Evolutionary conservation across 1,140 invertebrate genomes (phyloP), one percentile per base, ranked within the genome.

Genomic region (Nixonia krombeini): DNA sequence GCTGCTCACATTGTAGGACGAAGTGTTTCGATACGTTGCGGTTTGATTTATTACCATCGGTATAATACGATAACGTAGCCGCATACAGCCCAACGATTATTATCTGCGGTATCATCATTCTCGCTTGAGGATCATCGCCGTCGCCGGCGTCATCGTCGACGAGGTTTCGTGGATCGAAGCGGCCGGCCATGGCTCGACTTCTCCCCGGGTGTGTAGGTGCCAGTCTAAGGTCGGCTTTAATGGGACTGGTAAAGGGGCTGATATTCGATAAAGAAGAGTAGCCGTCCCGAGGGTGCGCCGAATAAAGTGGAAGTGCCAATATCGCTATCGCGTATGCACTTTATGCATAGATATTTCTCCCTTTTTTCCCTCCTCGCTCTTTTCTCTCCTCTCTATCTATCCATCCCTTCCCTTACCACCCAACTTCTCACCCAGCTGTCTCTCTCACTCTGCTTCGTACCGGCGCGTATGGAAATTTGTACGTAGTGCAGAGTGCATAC

Each of bases 151-250:
- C n/a, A 33, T 33, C 29, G n/a, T n/a, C n/a, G n/a, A n/a, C n/a
- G n/a, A n/a, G n/a, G n/a, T n/a, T 10, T 33, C 29, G 29, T 33
- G 29, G 29, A 33, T 33, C 29, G 29, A 33, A 33, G 29, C 9
- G 29, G 9, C 29, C 29, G 29, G 9, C 29, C 29, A 33, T 4
- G 13, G 29, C 13, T 33, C 13, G 13, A 12, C 9, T 10, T 33
- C 13, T 33, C 29, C 13, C n/a, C 9, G 29, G 29, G 29, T 33
- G 29, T 33, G 29, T 4, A 33, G n/a, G 13, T 9, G 29, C 5
- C 5, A 33, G 29, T 33, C 13, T 33, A 33, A 33, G 29, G 29
- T 33, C 29, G 13, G 29, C 29, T 12, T 33, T 5, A 33, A 33
- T 10, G 29, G 29, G 29, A 9, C 25, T 9, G 4, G n/a, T n/a